These are phyloP conservation scores for Drosophila macrospina DNA, from an alignment of 2,888 invertebrate species.

Conservation along the genomic window DNA sequence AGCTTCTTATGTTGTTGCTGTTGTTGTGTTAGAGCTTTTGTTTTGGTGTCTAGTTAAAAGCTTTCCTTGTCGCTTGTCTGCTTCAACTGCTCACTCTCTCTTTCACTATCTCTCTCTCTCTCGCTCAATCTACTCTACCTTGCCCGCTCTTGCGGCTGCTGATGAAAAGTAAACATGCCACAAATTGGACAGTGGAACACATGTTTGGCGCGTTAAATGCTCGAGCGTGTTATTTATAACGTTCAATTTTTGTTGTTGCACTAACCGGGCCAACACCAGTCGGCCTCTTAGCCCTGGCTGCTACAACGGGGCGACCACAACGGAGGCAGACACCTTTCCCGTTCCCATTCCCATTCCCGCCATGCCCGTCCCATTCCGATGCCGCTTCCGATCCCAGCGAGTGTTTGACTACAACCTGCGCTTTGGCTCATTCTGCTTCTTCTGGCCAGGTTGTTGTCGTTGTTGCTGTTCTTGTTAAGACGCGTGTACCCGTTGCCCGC, in stretches of 20 bases:
- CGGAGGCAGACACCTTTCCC: constrained; percentile 51
- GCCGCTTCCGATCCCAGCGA: constrained; percentile 26
- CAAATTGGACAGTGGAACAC: constrained; percentile 82
- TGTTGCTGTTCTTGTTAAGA: constrained; percentile 43
- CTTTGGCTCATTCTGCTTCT: constrained; percentile 26
- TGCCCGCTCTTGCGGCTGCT: constrained; percentile 54
- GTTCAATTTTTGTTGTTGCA: constrained; percentile 38
- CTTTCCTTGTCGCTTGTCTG: background rate
- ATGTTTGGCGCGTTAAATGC: constrained; percentile 83
- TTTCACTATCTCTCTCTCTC: background rate
- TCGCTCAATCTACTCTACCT: background rate
- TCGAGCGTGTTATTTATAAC: constrained; percentile 80
- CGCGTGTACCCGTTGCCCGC: constrained; percentile 58
- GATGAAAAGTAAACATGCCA: constrained; percentile 80
- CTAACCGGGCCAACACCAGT: constrained; percentile 55
- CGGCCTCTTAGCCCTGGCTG: constrained; percentile 19
- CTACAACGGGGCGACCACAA: constrained; percentile 4
- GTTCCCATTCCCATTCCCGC: no score
- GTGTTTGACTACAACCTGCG: constrained; percentile 50
- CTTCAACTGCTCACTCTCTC: background rate
- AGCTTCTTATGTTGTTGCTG: no score
- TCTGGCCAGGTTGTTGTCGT: constrained; percentile 19
- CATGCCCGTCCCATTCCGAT: no score
- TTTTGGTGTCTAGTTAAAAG: constrained; percentile 19
- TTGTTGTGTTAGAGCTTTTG: constrained; percentile 12